A percentile compares a stretch with the other conserved stretches of the same genome.
Evolutionary conservation across 2,888 invertebrate genomes (phyloP).

Genomic region (Brachyptera risi): DNA sequence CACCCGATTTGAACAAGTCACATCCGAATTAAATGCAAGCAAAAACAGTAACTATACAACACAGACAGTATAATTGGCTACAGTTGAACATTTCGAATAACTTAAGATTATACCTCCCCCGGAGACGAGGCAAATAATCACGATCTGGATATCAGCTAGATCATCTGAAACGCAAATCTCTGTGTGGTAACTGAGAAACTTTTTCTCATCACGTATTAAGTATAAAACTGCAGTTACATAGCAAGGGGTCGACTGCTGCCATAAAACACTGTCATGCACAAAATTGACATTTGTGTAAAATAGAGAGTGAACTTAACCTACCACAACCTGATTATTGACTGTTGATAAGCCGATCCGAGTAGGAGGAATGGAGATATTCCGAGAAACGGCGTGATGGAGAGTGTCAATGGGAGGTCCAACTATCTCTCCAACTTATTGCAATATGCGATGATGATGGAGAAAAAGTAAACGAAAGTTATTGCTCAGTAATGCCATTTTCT

Average conservation of each 20-base stretch:
- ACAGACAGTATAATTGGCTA: slow-evolving; percentile 14
- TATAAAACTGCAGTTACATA: too few relatives aligned
- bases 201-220: not conserved
- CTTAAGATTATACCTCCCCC: slow-evolving; percentile 5
- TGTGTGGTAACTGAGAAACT: not conserved
- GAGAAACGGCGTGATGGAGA: not conserved
- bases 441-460: not conserved
- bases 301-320: slow-evolving; percentile 8
- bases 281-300: slow-evolving; percentile 18
- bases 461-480: slow-evolving; percentile 5
- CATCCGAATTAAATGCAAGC: too few relatives aligned
- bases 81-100: not conserved
- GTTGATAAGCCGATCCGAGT: slow-evolving; percentile 11
- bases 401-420: slow-evolving; percentile 14
- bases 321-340: slow-evolving; percentile 6
- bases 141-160: not conserved
- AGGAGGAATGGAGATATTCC: slow-evolving; percentile 11
- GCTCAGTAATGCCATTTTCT: slow-evolving; percentile 14
- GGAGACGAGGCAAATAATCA: not conserved
- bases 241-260: too few relatives aligned
- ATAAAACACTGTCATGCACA: too few relatives aligned
- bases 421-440: too few relatives aligned
- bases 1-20: too few relatives aligned
- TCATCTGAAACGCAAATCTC: not conserved
- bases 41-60: too few relatives aligned